These are phyloP conservation scores for Drosophila kambysellisi DNA, from an alignment of 2,888 invertebrate genomes.

Conservation along the genomic window DNA sequence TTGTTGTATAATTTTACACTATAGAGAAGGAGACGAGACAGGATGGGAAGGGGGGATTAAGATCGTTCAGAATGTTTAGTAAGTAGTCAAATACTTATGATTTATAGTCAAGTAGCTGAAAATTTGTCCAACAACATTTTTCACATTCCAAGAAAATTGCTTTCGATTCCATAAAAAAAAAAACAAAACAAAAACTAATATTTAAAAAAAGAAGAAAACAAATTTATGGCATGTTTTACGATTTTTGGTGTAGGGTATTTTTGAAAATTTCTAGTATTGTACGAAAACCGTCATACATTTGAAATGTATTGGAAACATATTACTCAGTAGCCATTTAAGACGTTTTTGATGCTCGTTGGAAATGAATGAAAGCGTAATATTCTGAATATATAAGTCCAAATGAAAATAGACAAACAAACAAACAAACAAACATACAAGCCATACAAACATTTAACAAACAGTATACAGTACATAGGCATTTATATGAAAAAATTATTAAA, in stretches of 20 bases:
- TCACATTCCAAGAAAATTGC: constrained; percentile 22
- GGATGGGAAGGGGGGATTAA: constrained; percentile 4
- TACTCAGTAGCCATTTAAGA: constrained; percentile 40
- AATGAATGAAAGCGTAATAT: constrained; percentile 39
- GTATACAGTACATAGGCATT: constrained; percentile 62
- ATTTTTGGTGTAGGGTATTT: constrained; percentile 49
- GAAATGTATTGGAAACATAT: constrained; percentile 62
- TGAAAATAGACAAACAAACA: constrained; percentile 19
- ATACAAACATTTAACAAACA: constrained; percentile 36
- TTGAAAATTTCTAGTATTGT: constrained; percentile 44
- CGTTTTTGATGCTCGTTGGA: constrained; percentile 43
- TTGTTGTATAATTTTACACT: constrained; percentile 62
- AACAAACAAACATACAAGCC: constrained; percentile 37
- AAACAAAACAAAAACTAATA: constrained; percentile 4
- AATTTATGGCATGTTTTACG: constrained; percentile 32
- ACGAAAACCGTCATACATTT: constrained; percentile 56
- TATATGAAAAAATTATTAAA: constrained; percentile 48
- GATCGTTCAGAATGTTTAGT: constrained; percentile 42
- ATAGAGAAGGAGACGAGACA: constrained; percentile 1
- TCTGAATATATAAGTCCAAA: constrained; percentile 52
- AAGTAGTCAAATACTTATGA: constrained; percentile 39
- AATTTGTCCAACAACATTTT: constrained; percentile 47
- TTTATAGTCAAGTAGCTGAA: constrained; percentile 52
- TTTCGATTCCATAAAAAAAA: constrained; percentile 14
- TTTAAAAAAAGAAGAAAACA: constrained; percentile 2